Conservation (phyloP, 2,797 vertebrate genomes). For the Enoplosus armatus region DNA sequence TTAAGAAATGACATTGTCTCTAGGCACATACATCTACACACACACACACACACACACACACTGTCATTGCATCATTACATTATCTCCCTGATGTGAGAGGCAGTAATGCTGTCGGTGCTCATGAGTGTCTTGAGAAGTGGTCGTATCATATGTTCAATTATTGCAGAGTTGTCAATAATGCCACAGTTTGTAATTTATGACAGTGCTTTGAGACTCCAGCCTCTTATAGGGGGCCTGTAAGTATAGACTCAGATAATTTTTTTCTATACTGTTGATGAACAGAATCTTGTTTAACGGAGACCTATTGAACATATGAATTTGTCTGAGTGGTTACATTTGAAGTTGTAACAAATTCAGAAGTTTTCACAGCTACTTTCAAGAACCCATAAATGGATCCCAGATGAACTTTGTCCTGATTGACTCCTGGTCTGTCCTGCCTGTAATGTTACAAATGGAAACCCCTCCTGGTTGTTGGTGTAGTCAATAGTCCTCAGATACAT, state of each 20-base stretch:
- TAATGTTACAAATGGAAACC: neutral
- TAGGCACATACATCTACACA: slow-evolving; percentile 39
- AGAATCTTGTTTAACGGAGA: slow-evolving; percentile 22
- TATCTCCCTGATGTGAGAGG: slow-evolving; percentile 62
- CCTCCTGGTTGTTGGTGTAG: neutral
- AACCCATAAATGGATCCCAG: neutral
- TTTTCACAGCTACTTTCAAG: slow-evolving; percentile 15
- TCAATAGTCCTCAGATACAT: neutral
- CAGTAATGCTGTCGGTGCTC: slow-evolving; percentile 60
- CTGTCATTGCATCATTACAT: slow-evolving; percentile 62
- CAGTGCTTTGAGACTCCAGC: slow-evolving; percentile 31
- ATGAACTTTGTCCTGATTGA: neutral
- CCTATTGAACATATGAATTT: slow-evolving; percentile 17
- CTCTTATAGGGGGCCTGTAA: slow-evolving; percentile 10
- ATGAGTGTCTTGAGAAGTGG: slow-evolving; percentile 59
- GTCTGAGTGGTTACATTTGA: slow-evolving; percentile 2
- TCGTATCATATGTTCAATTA: slow-evolving; percentile 68
- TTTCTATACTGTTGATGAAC: neutral
- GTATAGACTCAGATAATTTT: slow-evolving; percentile 30
- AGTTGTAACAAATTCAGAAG: slow-evolving; percentile 1
- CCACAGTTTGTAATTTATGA: slow-evolving; percentile 43
- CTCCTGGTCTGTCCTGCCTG: too few species aligned
- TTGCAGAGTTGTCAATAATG: slow-evolving; percentile 52
- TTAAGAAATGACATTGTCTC: slow-evolving; percentile 74
- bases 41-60: slow-evolving; percentile 11